Evolutionary conservation across 2,888 invertebrate species (phyloP).

Genomic region (Smittia sp.): DNA sequence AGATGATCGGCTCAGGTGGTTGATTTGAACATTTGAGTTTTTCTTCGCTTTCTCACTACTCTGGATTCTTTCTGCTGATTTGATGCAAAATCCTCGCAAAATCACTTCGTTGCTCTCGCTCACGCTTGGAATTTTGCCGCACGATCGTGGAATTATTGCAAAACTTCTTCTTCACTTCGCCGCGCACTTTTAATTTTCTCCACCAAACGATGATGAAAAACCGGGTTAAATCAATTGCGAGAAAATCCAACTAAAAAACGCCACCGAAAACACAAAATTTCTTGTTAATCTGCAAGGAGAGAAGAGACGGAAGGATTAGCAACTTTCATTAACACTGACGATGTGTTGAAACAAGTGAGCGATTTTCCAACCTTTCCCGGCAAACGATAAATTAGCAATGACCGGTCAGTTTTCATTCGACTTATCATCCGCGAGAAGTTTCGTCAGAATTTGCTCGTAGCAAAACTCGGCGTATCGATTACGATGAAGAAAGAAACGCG

Average conservation of each 20-base stretch:
- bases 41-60: neutral
- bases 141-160: constrained; percentile 3
- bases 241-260: constrained; percentile 41
- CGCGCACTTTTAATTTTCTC: neutral
- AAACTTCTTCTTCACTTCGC: constrained; percentile 1
- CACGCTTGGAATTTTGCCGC: constrained; percentile 18
- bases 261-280: constrained; percentile 40
- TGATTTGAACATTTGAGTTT: constrained; percentile 4
- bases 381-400: constrained; percentile 23
- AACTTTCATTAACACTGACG: neutral
- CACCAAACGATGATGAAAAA: constrained; percentile 18
- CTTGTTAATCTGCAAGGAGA: constrained; percentile 39
- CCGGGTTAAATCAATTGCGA: constrained; percentile 34
- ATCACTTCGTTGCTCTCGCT: constrained; percentile 23
- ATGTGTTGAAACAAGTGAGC: neutral
- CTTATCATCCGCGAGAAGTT: no score
- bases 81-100: neutral
- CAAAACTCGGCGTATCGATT: no score
- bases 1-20: neutral
- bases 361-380: constrained; percentile 32
- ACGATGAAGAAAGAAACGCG: no score
- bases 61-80: neutral
- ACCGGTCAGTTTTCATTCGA: neutral
- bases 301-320: neutral
- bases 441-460: no score